Conservation (phyloP, 2,113 vertebrate genomes). For the Sitta europaea region DNA sequence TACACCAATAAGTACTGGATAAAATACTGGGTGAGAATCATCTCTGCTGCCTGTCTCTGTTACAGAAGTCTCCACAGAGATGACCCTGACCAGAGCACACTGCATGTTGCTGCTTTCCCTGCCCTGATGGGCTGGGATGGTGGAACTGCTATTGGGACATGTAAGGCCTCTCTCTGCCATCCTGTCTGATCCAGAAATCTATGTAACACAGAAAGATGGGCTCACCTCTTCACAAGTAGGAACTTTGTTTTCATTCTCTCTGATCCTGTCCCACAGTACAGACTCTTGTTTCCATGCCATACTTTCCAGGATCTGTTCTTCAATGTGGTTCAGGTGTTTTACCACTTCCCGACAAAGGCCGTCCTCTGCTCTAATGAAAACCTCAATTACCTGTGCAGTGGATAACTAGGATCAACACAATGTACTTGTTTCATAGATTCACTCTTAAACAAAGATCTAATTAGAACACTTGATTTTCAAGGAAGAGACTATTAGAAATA, state of each 20-base stretch:
- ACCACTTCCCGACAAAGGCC: slow-evolving; percentile 91
- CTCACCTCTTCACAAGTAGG: slow-evolving; percentile 87
- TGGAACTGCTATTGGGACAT: background rate
- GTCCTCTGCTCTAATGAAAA: slow-evolving; percentile 89
- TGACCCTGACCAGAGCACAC: background rate
- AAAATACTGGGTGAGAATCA: background rate
- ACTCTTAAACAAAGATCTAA: background rate
- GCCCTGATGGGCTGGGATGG: background rate
- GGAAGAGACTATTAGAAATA: background rate
- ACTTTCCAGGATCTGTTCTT: slow-evolving; percentile 91
- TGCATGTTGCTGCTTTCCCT: background rate
- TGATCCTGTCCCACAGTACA: slow-evolving; percentile 86
- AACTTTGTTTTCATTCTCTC: slow-evolving; percentile 77
- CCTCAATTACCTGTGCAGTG: slow-evolving; percentile 86
- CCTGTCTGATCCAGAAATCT: background rate
- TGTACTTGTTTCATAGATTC: background rate
- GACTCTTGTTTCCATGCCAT: slow-evolving; percentile 88
- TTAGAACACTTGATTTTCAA: background rate
- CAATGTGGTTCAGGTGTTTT: slow-evolving; percentile 91
- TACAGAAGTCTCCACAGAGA: background rate
- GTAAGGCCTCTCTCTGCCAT: background rate
- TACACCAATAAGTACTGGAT: background rate
- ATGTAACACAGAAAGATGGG: accelerated
- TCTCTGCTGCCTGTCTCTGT: background rate
- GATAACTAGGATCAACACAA: background rate